These are phyloP conservation scores for Nilaparvata lugens DNA, from an alignment of 1,140 invertebrate species.

Conservation along the genomic window DNA sequence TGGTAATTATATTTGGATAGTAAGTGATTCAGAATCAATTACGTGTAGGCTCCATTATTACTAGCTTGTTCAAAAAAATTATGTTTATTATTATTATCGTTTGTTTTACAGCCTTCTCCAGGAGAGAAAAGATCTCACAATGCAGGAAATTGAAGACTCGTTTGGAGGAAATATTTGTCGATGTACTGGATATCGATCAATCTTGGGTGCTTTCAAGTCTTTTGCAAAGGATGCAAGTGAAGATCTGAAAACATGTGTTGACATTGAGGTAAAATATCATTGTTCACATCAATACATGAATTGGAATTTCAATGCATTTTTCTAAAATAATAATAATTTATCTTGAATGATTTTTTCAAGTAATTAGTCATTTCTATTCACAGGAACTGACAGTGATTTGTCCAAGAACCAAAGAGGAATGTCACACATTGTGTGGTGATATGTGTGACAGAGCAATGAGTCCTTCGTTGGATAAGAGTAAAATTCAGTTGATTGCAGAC, in stretches of 20 bases:
- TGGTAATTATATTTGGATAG: not conserved
- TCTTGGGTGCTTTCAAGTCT: constrained; percentile 64
- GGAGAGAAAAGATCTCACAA: constrained; percentile 28
- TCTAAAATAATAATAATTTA: not conserved
- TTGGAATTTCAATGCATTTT: not conserved
- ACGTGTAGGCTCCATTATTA: not conserved
- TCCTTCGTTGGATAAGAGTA: not conserved
- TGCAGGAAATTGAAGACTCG: constrained; percentile 61
- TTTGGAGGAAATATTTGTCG: constrained; percentile 77
- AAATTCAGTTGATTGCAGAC: not conserved
- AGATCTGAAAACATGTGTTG: constrained; percentile 26
- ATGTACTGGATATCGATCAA: constrained; percentile 80
- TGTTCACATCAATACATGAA: not conserved
- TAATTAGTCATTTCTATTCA: not conserved
- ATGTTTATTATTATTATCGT: too few species aligned
- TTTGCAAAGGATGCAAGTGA: constrained; percentile 33
- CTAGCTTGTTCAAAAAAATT: not conserved
- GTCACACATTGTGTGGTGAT: not conserved
- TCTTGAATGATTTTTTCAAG: not conserved
- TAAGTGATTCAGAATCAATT: not conserved
- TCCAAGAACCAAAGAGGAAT: not conserved
- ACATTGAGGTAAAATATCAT: constrained; percentile 30
- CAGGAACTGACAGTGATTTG: not conserved
- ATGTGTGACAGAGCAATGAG: not conserved
- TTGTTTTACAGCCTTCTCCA: constrained; percentile 20